Base-by-base conservation (phyloP, 2,113 vertebrate species). In the Chlorodrepanis virens region DNA sequence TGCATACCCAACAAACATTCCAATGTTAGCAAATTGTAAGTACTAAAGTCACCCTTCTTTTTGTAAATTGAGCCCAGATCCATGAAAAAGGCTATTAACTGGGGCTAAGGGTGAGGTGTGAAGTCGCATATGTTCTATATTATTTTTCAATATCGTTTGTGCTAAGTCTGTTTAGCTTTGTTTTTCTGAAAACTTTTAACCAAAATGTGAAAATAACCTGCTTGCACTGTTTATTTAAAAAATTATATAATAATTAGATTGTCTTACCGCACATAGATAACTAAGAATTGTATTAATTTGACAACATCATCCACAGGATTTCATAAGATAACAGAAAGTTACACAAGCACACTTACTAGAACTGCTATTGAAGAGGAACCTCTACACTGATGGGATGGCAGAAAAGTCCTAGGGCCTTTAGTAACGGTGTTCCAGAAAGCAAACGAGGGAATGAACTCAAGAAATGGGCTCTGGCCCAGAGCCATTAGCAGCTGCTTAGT, bases 401-500 rank as follows among this genome's bases (percentile, higher is more conserved):
- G 45, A 29, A 86, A 75, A 74, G 42, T 24, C 53, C 70, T 23
- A 24, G 1, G 7, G 71, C 64, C 52, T 78, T 59, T 72, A 35
- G 27, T 33, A 71, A 71, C 0, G 8, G 8, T 23, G 37, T 67
- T 90, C 90, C 40, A 47, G 69, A 67, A 74, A 63, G 74, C 27
- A 57, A 83, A 93, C 28, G 17, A 69, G 50, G 11, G 68, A 90
- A 74, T 44, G 57, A 79, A 56, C 17, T 20, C n/a, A n/a, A 90
- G 50, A 59, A 94, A 64, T 3, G 20, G 44, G 60, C 72, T 93
- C 31, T 86, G 72, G 35, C 72, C 79, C 54, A 45, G 45, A 79
- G 80, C 56, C 92, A 89, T 94, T 96, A 96, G 60, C 95, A 92
- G 92, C 86, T 81, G 60, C 83, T 96, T 93, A 96, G 64, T 37